Base-by-base conservation (phyloP, 37 sponge, comb jelly and placozoan genomes). In the Haliclona indistincta region DNA sequence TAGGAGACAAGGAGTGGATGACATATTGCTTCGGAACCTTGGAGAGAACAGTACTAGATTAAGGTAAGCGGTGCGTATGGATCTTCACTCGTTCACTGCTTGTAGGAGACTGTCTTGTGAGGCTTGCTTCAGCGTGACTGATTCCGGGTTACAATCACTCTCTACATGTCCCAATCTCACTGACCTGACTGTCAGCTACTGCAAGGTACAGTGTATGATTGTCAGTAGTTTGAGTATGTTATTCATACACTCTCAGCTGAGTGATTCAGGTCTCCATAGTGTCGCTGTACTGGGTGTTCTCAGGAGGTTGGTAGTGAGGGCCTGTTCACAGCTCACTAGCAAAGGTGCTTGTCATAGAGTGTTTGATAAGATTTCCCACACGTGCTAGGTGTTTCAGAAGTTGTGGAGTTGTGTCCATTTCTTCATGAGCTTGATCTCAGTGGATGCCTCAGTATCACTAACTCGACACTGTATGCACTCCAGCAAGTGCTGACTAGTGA, bases 141-240 rank as follows among this genome's bases (percentile, higher is more conserved):
- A 88, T 72, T 73, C 11, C 3, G 82, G 83, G 7, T 36, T 77
- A 68, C 7, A 17, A 1, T 58, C 63, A 65, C 67, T 88, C 26
- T 33, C 78, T 22, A n/a, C 37, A 25, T 81, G 82, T 54, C 22
- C 42, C 20, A 38, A 52, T 1, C 71, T 88, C 22, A 23, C 51
- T 2, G 63, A 88, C 61, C 54, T 88, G 34, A 73, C 49, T n/a
- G 42, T 88, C 73, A 81, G 78, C 78, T 88, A 88, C 68, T 88
- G 88, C 52, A n/a, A n/a, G n/a, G n/a, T n/a, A n/a, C n/a, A n/a
- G n/a, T n/a, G n/a, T n/a, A n/a, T n/a, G n/a, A n/a, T n/a, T n/a
- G n/a, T n/a, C n/a, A n/a, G n/a, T n/a, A n/a, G n/a, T n/a, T n/a
- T n/a, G n/a, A n/a, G n/a, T n/a, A n/a, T n/a, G n/a, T n/a, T n/a